Conservation (phyloP, 2,113 vertebrate species). For the Petrocephalus zakoni region DNA sequence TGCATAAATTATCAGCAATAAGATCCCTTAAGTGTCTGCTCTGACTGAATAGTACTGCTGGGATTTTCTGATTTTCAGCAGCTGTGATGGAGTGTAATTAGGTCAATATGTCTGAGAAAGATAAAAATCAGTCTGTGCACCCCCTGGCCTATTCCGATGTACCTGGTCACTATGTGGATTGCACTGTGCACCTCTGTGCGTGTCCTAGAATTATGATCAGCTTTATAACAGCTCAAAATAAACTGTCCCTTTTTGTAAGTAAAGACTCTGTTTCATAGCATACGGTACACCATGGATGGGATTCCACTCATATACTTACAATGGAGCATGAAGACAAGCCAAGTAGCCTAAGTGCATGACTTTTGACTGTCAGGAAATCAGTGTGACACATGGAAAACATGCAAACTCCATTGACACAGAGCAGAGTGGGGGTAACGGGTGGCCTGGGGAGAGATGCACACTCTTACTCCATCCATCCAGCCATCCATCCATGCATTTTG, state of each 20-base stretch:
- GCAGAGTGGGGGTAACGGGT: background rate
- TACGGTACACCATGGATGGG: background rate
- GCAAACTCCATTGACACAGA: background rate
- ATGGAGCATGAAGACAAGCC: background rate
- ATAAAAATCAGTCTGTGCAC: background rate
- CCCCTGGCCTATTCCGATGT: no score
- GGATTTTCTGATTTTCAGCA: background rate
- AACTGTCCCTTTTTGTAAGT: no score
- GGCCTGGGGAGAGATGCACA: background rate
- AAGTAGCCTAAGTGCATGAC: background rate
- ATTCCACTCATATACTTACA: background rate
- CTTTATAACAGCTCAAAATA: no score
- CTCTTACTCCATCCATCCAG: background rate
- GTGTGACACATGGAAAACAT: background rate
- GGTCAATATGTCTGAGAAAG: background rate
- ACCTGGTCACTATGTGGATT: background rate
- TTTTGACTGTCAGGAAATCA: background rate
- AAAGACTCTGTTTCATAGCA: no score
- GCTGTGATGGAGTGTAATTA: background rate
- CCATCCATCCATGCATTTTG: background rate
- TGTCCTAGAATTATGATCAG: no score
- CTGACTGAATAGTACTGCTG: background rate
- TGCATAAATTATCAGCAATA: background rate
- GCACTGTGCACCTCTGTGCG: background rate
- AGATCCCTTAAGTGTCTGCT: background rate